phyloP scores from a whole-genome alignment of 2,888 invertebrate genomes.

The Nowickia ferox region DNA sequence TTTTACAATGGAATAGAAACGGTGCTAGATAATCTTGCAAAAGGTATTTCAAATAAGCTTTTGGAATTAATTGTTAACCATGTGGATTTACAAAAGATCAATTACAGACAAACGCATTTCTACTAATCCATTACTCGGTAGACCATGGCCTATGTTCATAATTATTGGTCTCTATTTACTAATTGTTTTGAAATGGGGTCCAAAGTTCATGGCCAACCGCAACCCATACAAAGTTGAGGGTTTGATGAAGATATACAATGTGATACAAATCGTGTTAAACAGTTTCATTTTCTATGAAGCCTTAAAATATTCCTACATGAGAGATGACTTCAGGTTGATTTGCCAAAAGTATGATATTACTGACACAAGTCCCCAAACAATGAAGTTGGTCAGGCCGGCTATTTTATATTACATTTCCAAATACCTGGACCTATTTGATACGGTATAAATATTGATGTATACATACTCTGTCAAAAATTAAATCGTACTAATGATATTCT shows the following conservation, averaged over 20 bases:
- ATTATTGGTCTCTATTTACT: slow-evolving; percentile 85
- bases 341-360: slow-evolving; percentile 70
- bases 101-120: slow-evolving; percentile 57
- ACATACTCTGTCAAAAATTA: no score
- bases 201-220: slow-evolving; percentile 87
- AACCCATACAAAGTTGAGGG: slow-evolving; percentile 86
- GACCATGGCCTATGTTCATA: slow-evolving; percentile 84
- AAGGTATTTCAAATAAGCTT: slow-evolving; percentile 24
- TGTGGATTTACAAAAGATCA: not conserved
- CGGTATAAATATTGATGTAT: slow-evolving; percentile 80
- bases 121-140: slow-evolving; percentile 30
- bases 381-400: slow-evolving; percentile 83
- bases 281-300: slow-evolving; percentile 57
- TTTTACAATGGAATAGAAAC: slow-evolving; percentile 17
- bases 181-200: slow-evolving; percentile 88
- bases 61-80: not conserved
- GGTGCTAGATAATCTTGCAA: not conserved
- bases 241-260: slow-evolving; percentile 87
- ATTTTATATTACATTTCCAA: slow-evolving; percentile 87
- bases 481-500: not conserved
- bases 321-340: slow-evolving; percentile 68
- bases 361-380: slow-evolving; percentile 73
- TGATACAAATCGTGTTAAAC: slow-evolving; percentile 83
- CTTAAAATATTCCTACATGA: slow-evolving; percentile 60
- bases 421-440: slow-evolving; percentile 87